Conservation (phyloP, 2,113 vertebrate species). For the Macroglossus sobrinus region DNA sequence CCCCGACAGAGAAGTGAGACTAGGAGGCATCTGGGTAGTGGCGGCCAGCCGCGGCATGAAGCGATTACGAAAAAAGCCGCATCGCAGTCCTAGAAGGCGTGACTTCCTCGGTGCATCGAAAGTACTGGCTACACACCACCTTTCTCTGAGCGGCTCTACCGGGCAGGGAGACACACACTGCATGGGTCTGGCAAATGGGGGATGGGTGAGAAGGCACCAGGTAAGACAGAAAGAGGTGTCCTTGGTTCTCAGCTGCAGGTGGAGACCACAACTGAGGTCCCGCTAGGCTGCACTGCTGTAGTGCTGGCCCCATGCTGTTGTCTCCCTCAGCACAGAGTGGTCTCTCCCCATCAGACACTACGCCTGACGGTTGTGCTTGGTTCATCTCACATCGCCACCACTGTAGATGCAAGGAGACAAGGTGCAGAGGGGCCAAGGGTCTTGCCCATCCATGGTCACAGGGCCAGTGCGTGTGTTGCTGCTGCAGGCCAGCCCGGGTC, state of each 20-base stretch:
- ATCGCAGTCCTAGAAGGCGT: rapidly evolving
- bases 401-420: background rate
- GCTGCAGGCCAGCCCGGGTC: background rate
- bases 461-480: background rate
- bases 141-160: background rate
- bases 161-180: background rate
- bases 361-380: background rate
- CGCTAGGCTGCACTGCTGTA: background rate
- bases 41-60: background rate
- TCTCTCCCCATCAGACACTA: background rate
- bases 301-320: background rate
- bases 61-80: too few relatives aligned
- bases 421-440: background rate
- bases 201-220: background rate
- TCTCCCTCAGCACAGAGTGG: rapidly evolving
- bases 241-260: background rate
- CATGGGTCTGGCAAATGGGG: background rate
- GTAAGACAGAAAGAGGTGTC: background rate
- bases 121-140: background rate
- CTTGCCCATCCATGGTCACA: background rate
- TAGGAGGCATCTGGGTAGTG: background rate
- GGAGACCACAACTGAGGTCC: background rate
- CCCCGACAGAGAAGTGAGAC: background rate
- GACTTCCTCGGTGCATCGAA: background rate
- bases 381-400: background rate